phyloP scores from a whole-genome alignment of 2,797 vertebrate genomes.

The Podarcis siculus region DNA sequence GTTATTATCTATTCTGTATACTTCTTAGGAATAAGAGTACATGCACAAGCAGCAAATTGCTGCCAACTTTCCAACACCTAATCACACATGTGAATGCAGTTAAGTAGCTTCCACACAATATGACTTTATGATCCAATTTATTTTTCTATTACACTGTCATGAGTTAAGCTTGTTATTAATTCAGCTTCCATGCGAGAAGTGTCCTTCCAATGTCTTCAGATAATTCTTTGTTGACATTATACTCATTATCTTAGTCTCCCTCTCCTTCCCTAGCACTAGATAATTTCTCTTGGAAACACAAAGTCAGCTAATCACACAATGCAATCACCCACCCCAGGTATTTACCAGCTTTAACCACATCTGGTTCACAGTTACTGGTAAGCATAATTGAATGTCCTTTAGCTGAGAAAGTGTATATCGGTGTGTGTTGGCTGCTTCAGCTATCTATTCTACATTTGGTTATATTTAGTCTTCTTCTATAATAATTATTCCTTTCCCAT shows the following conservation, averaged over 20 bases:
- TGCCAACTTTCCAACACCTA: neutral
- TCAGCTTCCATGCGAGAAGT: neutral
- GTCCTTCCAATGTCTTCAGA: neutral
- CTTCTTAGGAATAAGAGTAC: neutral
- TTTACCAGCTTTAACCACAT: neutral
- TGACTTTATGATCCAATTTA: conserved; percentile 11
- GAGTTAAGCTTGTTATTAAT: neutral
- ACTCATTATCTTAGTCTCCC: neutral
- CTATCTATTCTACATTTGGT: neutral
- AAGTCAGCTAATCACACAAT: rapidly evolving
- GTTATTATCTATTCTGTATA: neutral
- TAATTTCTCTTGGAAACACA: neutral
- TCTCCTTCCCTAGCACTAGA: neutral
- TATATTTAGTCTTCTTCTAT: neutral
- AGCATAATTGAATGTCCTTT: neutral
- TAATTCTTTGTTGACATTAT: neutral
- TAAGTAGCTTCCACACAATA: neutral
- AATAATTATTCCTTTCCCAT: neutral
- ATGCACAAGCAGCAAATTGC: neutral
- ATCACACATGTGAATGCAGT: rapidly evolving
- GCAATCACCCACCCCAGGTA: rapidly evolving
- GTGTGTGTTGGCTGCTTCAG: neutral
- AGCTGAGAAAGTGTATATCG: neutral
- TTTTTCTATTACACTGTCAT: conserved; percentile 13
- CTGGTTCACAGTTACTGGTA: neutral